A percentile compares a stretch with the other conserved stretches of the same genome.
Evolutionary conservation across 2,797 vertebrate species (phyloP).

Genomic region (Cuculus canorus): DNA sequence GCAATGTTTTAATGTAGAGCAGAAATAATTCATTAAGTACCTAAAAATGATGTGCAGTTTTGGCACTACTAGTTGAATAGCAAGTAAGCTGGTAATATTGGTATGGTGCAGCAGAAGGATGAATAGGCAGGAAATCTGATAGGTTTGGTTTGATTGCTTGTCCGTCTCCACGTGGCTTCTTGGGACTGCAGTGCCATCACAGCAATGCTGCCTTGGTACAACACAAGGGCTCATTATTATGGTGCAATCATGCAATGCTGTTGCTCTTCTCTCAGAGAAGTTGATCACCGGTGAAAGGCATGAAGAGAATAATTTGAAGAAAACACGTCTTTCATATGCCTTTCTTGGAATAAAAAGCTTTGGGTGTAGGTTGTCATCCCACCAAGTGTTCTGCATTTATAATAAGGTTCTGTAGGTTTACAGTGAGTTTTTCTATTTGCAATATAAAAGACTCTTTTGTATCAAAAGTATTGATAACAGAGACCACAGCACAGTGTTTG

Average conservation of each 20-base stretch:
- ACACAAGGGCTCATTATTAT: fast-evolving
- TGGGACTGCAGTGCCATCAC: fast-evolving
- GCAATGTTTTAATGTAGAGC: background rate
- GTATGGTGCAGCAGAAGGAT: background rate
- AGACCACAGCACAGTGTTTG: background rate
- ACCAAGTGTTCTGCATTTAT: background rate
- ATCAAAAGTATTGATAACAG: background rate
- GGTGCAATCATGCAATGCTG: fast-evolving
- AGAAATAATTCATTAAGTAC: background rate
- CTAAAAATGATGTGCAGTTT: background rate
- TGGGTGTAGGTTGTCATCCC: background rate
- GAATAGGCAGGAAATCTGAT: background rate
- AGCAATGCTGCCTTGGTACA: fast-evolving
- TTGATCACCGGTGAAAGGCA: background rate
- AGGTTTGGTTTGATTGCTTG: background rate
- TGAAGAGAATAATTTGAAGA: background rate
- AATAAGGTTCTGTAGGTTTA: background rate
- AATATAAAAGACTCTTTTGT: background rate
- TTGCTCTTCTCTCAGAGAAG: background rate
- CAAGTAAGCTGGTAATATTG: background rate
- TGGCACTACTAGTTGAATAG: background rate
- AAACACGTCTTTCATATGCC: background rate
- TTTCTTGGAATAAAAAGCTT: background rate
- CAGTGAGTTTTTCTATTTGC: background rate
- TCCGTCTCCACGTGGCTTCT: background rate